Evolutionary conservation across 2,113 vertebrate species (phyloP).

Genomic region (Atractosteus spatula): DNA sequence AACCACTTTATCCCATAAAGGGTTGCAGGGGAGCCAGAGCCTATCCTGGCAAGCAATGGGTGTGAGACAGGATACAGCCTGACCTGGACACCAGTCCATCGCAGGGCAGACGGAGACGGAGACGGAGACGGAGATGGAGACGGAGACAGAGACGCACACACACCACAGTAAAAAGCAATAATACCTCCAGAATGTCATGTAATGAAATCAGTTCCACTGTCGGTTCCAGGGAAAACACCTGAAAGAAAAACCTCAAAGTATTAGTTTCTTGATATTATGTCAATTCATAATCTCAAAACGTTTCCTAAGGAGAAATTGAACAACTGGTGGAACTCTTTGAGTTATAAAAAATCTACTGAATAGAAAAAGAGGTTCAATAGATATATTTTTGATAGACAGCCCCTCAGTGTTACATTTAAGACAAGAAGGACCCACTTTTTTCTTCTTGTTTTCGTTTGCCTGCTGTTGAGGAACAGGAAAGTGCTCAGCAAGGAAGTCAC

Average conservation of each 20-base stretch:
- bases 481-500: constrained; percentile 57
- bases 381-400: background rate
- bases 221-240: constrained; percentile 32
- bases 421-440: constrained; percentile 46
- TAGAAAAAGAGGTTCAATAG: background rate
- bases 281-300: background rate
- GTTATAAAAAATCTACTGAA: background rate
- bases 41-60: no score
- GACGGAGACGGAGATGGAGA: no score
- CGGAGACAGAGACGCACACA: no score
- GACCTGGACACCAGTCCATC: no score
- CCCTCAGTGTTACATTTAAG: no score
- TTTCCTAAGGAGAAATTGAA: no score
- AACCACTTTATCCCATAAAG: no score
- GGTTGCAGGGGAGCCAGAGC: no score
- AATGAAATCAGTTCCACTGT: constrained; percentile 54
- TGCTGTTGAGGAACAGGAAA: constrained; percentile 48
- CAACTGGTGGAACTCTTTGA: no score
- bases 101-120: no score
- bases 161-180: constrained; percentile 12
- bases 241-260: constrained; percentile 22
- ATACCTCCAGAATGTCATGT: constrained; percentile 67
- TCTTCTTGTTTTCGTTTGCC: constrained; percentile 44
- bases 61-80: no score
- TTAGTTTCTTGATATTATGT: background rate